Base-by-base conservation (phyloP, 2,113 vertebrate genomes). In the Tetraodon nigroviridis region DNA sequence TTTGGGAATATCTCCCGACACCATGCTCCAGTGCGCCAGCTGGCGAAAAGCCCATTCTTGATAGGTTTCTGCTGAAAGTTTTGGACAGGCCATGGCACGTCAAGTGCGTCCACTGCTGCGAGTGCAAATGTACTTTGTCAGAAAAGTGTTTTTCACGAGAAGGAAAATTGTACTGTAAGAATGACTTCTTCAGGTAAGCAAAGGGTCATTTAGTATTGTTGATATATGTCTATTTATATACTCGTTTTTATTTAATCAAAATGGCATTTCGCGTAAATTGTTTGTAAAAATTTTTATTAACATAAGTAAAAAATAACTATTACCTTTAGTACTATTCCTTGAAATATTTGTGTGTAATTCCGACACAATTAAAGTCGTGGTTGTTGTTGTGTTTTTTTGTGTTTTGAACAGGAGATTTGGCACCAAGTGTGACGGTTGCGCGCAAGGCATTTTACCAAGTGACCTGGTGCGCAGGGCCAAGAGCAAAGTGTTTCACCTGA, bases 91-190 rank as follows among this genome's bases (percentile, higher is more conserved):
- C 95, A 64, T 99, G 97, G 97, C 97, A 99, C 82, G 91, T 95
- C 71, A 94, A 97, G 78, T 99, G 97, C 70, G 97, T 99, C 51
- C 95, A 96, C 88, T 99, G 97, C 86, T 98, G 94, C 85, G 96
- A 99, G 78, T 99, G 97, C 89, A 98, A 98, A 87, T 97, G 95
- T 88, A 95, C 93, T 83, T 87, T 99, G 89, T 95, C 95, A 42
- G 96, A 99, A 86, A 98, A 96, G 89, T 99, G 97, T 81, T 99
- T 99, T 84, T 99, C 97, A 61, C 86, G 97, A 71, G 97, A 99
- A 71, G 96, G 96, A 73, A 97, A 93, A 80, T 92, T 99, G 69
- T 99, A 99, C 81, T 99, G 97, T 90, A 98, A 97, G 83, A 95
- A 94, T 73, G 97, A 99, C 92, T 99, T 99, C 87, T 99, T 99